phyloP scores from a whole-genome alignment of 2,888 invertebrate species.

The Nomada fabriciana region DNA sequence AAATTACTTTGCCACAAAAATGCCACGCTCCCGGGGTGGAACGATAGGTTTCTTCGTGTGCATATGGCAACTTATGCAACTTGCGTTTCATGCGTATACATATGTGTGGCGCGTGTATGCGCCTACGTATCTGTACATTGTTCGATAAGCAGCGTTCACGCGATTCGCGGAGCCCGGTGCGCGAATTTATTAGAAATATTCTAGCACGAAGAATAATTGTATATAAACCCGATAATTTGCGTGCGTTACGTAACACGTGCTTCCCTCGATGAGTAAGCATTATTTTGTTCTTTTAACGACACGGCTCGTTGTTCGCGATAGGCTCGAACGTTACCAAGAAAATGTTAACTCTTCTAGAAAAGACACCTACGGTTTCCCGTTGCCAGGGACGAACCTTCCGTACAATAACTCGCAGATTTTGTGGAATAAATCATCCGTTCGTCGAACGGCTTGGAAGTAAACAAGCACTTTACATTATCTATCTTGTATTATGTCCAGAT shows the following conservation, averaged over 20 bases:
- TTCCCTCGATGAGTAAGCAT: constrained; percentile 42
- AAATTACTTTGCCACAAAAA: constrained; percentile 6
- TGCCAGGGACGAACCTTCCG: not conserved
- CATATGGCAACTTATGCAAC: constrained; percentile 50
- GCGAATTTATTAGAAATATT: constrained; percentile 27
- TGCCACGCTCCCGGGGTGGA: not conserved
- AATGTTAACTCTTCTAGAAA: not conserved
- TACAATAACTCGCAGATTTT: constrained; percentile 7
- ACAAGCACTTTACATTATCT: not conserved
- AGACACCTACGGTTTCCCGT: not conserved
- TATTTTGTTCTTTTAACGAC: constrained; percentile 31
- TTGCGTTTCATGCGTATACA: too few species aligned
- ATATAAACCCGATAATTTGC: not conserved
- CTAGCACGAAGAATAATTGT: not conserved
- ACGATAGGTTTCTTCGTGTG: constrained; percentile 10
- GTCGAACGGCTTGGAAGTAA: not conserved
- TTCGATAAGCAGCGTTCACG: constrained; percentile 33
- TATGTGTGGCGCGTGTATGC: not conserved
- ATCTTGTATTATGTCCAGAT: not conserved
- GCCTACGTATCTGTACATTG: too few species aligned
- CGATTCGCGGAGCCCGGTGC: constrained; percentile 3
- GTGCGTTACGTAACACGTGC: constrained; percentile 35
- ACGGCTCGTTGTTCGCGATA: constrained; percentile 12
- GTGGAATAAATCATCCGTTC: not conserved
- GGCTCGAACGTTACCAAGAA: not conserved